Evolutionary conservation across 2,113 vertebrate species (phyloP), one percentile per base, ranked within the genome.

Genomic region (Ptilonorhynchus violaceus): DNA sequence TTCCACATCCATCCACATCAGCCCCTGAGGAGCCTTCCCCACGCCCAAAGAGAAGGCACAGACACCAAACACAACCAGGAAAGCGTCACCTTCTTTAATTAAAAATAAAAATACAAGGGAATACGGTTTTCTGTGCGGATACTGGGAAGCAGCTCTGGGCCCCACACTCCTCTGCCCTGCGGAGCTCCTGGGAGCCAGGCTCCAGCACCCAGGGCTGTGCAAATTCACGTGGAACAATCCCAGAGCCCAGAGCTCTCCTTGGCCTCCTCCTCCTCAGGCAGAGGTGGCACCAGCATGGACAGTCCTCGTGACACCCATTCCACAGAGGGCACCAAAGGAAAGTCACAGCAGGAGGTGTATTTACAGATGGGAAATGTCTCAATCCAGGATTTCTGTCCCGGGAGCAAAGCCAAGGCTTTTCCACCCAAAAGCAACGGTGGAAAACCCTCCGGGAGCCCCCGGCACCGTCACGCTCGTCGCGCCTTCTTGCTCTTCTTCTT

Each of bases 401-500:
- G 44, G 19, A 88, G 41, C 33, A 63, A 55, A 77, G 67, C 39
- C 15, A 16, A 67, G 24, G 44, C 41, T 2, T 79, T 39, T 52
- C 50, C 64, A 78, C 15, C 35, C 22, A 1, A 58, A 39, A 0
- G 2, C 1, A 16, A 30, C 1, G 18, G 63, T 15, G 53, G 56
- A 63, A 84, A 84, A 56, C 15, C 30, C 18, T 3, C 39, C 0
- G 35, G 35, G 37, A 75, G 18, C 3, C 16, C 15, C 25, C 0
- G 0, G 28, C 13, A 23, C 15, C 0, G 0, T 98, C 96, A 98
- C 0, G 49, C 89, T 6, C 93, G 94, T 93, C 97, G 95, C 2
- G 96, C 95, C 93, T 94, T 98, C 98, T 96, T 98, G 95, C 28
- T 98, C 75, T 98, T 99, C 95, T 99, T 99, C 91, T 98, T 99